Conservation (phyloP, 2,797 vertebrate genomes). For the Myotis planiceps region DNA sequence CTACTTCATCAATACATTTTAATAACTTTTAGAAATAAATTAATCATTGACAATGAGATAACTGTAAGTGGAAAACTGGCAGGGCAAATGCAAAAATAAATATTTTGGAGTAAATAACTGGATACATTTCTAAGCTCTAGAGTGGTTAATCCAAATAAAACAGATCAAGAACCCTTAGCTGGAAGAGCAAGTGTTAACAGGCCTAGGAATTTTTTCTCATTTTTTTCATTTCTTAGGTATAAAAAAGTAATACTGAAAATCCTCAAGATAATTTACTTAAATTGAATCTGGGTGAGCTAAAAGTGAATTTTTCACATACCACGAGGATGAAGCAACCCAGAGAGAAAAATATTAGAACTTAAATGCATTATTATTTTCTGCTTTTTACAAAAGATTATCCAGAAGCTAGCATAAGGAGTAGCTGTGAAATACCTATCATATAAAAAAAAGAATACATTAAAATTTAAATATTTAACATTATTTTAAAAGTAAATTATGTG, state of each 20-base stretch:
- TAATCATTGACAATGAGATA: background rate
- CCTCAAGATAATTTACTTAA: conserved; percentile 54
- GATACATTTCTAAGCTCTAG: background rate
- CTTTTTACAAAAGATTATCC: conserved; percentile 9
- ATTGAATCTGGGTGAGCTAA: conserved; percentile 16
- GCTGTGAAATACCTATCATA: background rate
- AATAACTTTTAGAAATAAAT: background rate
- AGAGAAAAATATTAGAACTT: conserved; percentile 22
- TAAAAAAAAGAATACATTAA: background rate
- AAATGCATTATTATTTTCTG: conserved; percentile 15
- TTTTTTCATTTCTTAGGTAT: background rate
- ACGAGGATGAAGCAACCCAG: background rate
- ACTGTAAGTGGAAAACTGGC: background rate
- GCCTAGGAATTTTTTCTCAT: background rate
- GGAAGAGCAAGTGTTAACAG: background rate
- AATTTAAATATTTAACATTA: conserved; percentile 43
- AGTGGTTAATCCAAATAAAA: background rate
- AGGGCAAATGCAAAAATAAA: background rate
- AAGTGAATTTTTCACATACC: conserved; percentile 39
- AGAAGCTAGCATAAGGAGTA: conserved; percentile 1
- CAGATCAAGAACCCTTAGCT: background rate
- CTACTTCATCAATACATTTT: background rate
- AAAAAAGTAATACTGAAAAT: background rate
- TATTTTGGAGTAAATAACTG: background rate
- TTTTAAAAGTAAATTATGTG: conserved; percentile 27